Conservation (phyloP, 2,888 invertebrate genomes). For the Pammene aurita region DNA sequence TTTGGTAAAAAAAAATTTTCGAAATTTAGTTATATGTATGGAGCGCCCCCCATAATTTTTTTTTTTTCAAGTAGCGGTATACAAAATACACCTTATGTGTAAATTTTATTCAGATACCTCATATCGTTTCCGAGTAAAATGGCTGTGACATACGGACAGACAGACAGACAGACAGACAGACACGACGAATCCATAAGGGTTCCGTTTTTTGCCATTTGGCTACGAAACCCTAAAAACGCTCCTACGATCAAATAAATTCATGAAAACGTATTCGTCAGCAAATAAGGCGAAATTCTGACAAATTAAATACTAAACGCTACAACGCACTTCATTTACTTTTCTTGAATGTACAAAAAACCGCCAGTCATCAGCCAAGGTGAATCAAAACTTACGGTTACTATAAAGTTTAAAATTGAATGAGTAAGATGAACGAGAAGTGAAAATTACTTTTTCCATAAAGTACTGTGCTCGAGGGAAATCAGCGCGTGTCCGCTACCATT, state of each 20-base stretch:
- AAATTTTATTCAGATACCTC: no score
- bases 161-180: no score
- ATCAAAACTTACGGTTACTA: background rate
- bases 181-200: no score
- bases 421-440: slow-evolving; percentile 15
- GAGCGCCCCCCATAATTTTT: no score
- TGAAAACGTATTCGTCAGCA: background rate
- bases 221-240: no score
- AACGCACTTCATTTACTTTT: background rate
- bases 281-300: slow-evolving; percentile 3
- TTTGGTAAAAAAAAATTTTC: no score
- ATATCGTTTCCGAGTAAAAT: no score
- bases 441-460: slow-evolving; percentile 29
- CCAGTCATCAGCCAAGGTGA: background rate
- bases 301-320: slow-evolving; percentile 16
- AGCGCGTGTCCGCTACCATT: slow-evolving; percentile 6
- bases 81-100: no score
- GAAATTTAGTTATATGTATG: no score
- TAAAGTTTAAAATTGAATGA: background rate
- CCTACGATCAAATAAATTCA: background rate
- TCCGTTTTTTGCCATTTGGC: no score
- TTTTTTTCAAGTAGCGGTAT: no score
- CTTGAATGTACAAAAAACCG: slow-evolving; percentile 11
- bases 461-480: slow-evolving; percentile 32
- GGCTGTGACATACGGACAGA: no score